Conservation (phyloP, 1,140 invertebrate genomes). For the Laupala kohalensis region DNA sequence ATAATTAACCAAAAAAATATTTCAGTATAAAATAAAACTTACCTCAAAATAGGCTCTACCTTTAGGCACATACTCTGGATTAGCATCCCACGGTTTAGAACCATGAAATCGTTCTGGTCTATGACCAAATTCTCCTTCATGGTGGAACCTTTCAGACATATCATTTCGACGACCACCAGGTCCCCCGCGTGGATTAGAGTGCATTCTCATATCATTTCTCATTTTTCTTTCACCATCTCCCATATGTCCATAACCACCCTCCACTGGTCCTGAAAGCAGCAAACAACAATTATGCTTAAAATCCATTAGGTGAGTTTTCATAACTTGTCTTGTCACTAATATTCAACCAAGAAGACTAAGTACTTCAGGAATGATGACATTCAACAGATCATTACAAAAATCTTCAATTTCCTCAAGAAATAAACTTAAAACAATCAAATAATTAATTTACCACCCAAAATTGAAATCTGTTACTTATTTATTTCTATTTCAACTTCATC, state of each 20-base stretch:
- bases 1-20: background rate
- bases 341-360: no score
- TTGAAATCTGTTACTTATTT: no score
- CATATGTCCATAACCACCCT: background rate
- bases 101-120: background rate
- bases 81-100: constrained; percentile 6
- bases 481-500: no score
- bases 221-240: constrained; percentile 5
- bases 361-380: no score
- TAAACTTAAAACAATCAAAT: no score
- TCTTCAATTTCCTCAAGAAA: no score
- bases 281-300: no score
- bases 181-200: background rate
- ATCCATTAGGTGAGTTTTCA: no score
- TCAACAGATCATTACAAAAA: no score
- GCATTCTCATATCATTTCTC: background rate
- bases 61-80: constrained; percentile 11
- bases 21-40: background rate
- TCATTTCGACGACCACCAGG: background rate
- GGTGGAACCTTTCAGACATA: background rate
- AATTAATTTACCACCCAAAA: no score
- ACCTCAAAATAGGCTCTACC: constrained; percentile 11
- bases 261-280: background rate
- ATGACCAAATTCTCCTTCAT: background rate
- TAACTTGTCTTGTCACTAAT: no score